Base-by-base conservation (phyloP, 2,113 vertebrate genomes). In the Pseudorectes ferrugineus region DNA sequence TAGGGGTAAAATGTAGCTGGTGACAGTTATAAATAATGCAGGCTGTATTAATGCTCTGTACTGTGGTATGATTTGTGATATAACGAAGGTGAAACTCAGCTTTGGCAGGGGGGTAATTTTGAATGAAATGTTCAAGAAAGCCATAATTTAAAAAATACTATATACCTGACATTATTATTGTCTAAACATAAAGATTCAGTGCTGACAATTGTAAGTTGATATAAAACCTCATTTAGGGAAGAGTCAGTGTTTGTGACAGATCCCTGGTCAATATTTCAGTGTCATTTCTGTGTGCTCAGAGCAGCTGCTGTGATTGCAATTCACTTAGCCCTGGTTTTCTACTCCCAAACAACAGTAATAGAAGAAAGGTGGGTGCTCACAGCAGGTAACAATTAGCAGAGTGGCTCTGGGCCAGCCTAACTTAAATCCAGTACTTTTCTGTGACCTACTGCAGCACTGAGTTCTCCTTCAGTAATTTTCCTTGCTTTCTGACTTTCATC, bases 11-110 rank as follows among this genome's bases (percentile, higher is more conserved):
- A 91, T 52, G 58, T 48, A 67, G 67, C 76, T 81, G 46, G 65
- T 71, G 83, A 77, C 59, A 84, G 76, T 55, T 57, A 59, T 72
- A 93, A 95, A 90, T 93, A 93, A 76, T 63, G 31, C n/a, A 87
- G 73, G 28, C 80, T 72, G 9, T 45, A 36, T 43, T 92, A 80
- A 84, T 67, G 21, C 73, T 36, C 6, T 20, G 35, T 71, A 20
- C 31, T 63, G 11, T 59, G 52, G 36, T 58, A 20, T 48, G 57
- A 63, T 89, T 67, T 78, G 45, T 91, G 57, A 52, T 78, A 43
- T 40, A 59, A 92, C 55, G 52, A 87, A 61, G 54, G 67, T 2
- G 15, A 89, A 92, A 75, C 62, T 93, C 52, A 25, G 70, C 23
- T 94, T 82, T 95, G 80, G 15, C 59, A 63, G 59, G 28, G 20